A percentile compares a stretch with the other conserved stretches of the same genome.
Evolutionary conservation across 2,888 invertebrate genomes (phyloP).

Genomic region (Hybos culiciformis): DNA sequence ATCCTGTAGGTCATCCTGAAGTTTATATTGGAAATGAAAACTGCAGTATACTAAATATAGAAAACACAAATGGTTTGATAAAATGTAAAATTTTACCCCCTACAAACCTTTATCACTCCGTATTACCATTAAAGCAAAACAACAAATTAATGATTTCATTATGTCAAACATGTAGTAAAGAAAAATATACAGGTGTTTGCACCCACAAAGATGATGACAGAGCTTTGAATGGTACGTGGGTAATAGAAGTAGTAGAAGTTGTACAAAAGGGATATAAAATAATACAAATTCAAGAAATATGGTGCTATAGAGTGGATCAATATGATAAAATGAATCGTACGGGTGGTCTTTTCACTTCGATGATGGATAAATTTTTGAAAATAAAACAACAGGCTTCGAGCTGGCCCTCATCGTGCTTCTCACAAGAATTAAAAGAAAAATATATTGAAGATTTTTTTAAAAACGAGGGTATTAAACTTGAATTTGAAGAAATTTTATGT

Average conservation of each 20-base stretch:
- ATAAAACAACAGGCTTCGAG: slow-evolving; percentile 19
- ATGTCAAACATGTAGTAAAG: slow-evolving; percentile 16
- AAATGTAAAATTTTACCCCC: slow-evolving; percentile 7
- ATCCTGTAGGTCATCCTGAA: slow-evolving; percentile 3
- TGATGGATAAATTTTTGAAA: slow-evolving; percentile 20
- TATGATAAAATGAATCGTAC: slow-evolving; percentile 9
- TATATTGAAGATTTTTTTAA: no score
- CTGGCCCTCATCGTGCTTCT: no score
- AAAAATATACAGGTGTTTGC: no score
- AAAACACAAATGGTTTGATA: not conserved
- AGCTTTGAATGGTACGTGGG: slow-evolving; percentile 21
- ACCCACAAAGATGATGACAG: slow-evolving; percentile 14
- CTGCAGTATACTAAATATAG: not conserved
- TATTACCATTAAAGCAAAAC: slow-evolving; percentile 15
- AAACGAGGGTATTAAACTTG: no score
- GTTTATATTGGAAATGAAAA: not conserved
- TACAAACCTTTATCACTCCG: no score
- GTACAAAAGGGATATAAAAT: slow-evolving; percentile 19
- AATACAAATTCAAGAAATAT: slow-evolving; percentile 19
- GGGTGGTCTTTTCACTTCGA: slow-evolving; percentile 17
- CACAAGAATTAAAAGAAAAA: no score
- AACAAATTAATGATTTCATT: slow-evolving; percentile 19
- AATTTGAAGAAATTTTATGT: no score
- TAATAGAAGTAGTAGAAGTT: slow-evolving; percentile 20
- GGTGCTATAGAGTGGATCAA: slow-evolving; percentile 19